These are phyloP conservation scores for Chymomyza amoena DNA, from an alignment of 2,888 invertebrate genomes.

Conservation along the genomic window DNA sequence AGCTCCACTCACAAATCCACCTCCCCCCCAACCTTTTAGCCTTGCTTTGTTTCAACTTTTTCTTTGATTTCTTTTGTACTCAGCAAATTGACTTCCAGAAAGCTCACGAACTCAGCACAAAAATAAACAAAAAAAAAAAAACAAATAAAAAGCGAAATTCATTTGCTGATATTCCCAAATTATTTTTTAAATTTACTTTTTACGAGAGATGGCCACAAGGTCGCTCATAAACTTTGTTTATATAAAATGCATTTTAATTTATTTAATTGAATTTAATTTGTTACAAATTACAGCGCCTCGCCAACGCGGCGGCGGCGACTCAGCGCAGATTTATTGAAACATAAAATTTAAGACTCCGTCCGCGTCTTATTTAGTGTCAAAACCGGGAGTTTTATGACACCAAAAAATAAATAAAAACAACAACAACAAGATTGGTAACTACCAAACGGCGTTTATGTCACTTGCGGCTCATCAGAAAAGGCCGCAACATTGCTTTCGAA, in stretches of 20 bases:
- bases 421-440: constrained; percentile 3
- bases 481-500: neutral
- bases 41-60: constrained; percentile 55
- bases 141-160: neutral
- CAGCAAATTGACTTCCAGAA: constrained; percentile 43
- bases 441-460: constrained; percentile 26
- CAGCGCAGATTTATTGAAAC: constrained; percentile 61
- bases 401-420: constrained; percentile 6
- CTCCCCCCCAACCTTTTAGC: constrained; percentile 36
- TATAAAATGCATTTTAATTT: constrained; percentile 66
- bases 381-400: constrained; percentile 46
- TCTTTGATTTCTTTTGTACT: constrained; percentile 52
- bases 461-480: constrained; percentile 47
- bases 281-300: constrained; percentile 43
- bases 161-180: constrained; percentile 37
- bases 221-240: constrained; percentile 25
- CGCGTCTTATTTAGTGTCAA: constrained; percentile 53
- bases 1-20: neutral
- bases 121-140: neutral
- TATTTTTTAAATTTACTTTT: constrained; percentile 48
- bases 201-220: constrained; percentile 37
- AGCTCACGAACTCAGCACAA: constrained; percentile 24
- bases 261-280: constrained; percentile 69
- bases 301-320: neutral
- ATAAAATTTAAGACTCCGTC: constrained; percentile 64